Evolutionary conservation across 1,140 invertebrate species (phyloP).

Genomic region (Aphidius gifuensis): DNA sequence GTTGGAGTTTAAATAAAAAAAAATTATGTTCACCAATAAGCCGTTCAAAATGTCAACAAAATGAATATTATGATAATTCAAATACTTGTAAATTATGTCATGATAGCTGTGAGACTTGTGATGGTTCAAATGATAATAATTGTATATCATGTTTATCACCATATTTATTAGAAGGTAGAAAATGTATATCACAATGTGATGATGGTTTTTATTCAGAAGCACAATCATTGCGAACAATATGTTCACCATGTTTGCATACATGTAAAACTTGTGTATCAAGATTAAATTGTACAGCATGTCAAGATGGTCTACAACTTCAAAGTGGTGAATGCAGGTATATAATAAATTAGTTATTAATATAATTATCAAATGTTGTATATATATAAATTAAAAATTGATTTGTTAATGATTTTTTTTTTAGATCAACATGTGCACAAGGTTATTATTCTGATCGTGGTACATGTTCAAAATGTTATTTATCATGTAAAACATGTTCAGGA

Average conservation of each 20-base stretch:
- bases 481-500: slow-evolving; percentile 78
- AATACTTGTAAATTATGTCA: slow-evolving; percentile 69
- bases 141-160: slow-evolving; percentile 68
- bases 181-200: slow-evolving; percentile 71
- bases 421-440: slow-evolving; percentile 47
- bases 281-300: slow-evolving; percentile 75
- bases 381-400: slow-evolving; percentile 50
- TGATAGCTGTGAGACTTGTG: slow-evolving; percentile 69
- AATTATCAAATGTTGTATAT: too few relatives aligned
- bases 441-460: slow-evolving; percentile 80
- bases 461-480: slow-evolving; percentile 77
- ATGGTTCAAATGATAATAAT: slow-evolving; percentile 62
- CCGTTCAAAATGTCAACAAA: slow-evolving; percentile 63
- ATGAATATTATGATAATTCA: slow-evolving; percentile 65
- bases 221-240: slow-evolving; percentile 62
- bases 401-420: slow-evolving; percentile 22
- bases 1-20: slow-evolving; percentile 72
- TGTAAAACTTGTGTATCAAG: slow-evolving; percentile 73
- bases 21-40: slow-evolving; percentile 66
- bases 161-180: slow-evolving; percentile 63
- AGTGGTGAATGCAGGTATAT: slow-evolving; percentile 72
- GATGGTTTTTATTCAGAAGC: slow-evolving; percentile 63
- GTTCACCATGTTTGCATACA: slow-evolving; percentile 73
- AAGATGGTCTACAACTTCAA: slow-evolving; percentile 69
- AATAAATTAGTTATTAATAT: too few relatives aligned